These are phyloP conservation scores for Agapornis roseicollis DNA, from an alignment of 2,113 vertebrate genomes.

Conservation along the genomic window DNA sequence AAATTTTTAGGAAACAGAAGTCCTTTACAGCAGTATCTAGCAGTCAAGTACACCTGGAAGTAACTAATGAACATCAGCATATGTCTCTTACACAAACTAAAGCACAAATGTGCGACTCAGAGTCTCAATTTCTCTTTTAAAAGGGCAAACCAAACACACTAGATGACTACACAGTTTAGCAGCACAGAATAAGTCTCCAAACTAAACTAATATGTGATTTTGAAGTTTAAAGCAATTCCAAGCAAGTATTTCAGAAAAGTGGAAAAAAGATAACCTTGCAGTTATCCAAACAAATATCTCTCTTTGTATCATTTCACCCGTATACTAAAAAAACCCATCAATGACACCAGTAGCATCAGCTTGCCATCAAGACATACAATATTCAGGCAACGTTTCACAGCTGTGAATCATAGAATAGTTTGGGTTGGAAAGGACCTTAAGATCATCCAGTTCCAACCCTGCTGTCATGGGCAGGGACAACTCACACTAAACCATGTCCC, in stretches of 20 bases:
- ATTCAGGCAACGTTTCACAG: background rate
- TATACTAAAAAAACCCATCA: background rate
- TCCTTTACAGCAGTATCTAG: background rate
- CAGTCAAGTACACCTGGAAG: background rate
- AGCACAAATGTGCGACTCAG: rapidly evolving
- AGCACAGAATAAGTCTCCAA: background rate
- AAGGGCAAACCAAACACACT: background rate
- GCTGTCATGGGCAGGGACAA: background rate
- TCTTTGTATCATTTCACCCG: background rate
- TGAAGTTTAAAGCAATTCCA: background rate
- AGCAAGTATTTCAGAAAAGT: background rate
- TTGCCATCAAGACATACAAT: background rate
- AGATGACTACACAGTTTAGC: background rate
- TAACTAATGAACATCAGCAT: background rate
- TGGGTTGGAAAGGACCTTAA: background rate
- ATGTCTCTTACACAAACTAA: background rate
- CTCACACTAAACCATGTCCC: background rate
- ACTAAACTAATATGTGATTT: background rate
- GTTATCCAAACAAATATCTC: background rate
- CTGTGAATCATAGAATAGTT: background rate
- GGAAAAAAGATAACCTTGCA: background rate
- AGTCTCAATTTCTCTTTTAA: background rate
- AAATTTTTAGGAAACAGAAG: background rate
- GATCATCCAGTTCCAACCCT: background rate
- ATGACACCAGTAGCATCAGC: background rate